Conservation (phyloP, 2,888 invertebrate genomes). For the Cheilosia grossa region DNA sequence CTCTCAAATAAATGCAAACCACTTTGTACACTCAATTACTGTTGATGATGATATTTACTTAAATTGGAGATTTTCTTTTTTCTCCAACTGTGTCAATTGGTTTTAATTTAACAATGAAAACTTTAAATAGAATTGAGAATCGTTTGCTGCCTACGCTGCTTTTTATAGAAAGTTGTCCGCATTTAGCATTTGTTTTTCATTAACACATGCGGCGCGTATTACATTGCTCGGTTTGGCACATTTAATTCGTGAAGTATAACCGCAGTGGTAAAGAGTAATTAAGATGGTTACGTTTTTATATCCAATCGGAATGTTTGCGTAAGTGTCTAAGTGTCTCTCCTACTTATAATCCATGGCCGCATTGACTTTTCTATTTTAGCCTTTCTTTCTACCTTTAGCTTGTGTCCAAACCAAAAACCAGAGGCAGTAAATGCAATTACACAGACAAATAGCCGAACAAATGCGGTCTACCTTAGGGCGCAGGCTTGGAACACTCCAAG, state of each 20-base stretch:
- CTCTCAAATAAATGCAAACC: slow-evolving; percentile 12
- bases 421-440: no score
- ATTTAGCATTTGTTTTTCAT: background rate
- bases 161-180: background rate
- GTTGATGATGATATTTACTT: slow-evolving; percentile 13
- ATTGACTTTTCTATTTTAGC: no score
- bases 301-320: no score
- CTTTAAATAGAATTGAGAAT: slow-evolving; percentile 13
- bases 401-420: no score
- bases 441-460: no score
- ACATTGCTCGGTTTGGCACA: background rate
- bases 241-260: background rate
- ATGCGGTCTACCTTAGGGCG: no score
- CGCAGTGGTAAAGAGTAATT: no score
- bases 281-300: no score
- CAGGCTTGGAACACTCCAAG: no score
- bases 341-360: no score
- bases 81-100: slow-evolving; percentile 12
- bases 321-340: no score
- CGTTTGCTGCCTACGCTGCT: background rate
- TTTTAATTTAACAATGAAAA: slow-evolving; percentile 22
- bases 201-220: background rate
- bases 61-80: background rate
- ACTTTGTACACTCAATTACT: slow-evolving; percentile 32
- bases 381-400: no score